Evolutionary conservation across 2,888 invertebrate species (phyloP).

Genomic region (Hipparchia semele): DNA sequence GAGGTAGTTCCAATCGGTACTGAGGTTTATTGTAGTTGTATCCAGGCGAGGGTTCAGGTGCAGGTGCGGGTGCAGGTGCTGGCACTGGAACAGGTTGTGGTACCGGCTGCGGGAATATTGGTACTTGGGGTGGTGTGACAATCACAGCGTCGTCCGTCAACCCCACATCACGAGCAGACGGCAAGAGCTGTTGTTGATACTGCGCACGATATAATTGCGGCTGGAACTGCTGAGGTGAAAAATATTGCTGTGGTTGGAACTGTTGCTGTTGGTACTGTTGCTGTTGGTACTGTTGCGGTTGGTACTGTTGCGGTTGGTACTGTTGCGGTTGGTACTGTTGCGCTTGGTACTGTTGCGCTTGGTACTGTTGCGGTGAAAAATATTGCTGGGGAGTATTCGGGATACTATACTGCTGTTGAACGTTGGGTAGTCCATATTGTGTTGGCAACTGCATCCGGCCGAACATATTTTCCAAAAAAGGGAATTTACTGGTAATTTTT

Average conservation of each 20-base stretch:
- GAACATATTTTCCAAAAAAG: conserved; percentile 71
- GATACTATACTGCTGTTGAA: conserved; percentile 55
- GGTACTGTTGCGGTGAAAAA: conserved; percentile 32
- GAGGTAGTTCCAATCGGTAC: conserved; percentile 68
- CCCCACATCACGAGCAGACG: conserved; percentile 66
- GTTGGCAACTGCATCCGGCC: conserved; percentile 68
- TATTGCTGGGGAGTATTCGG: conserved; percentile 47
- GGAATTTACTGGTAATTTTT: conserved; percentile 73
- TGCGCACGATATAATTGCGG: conserved; percentile 41
- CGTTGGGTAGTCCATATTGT: conserved; percentile 57
- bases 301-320: conserved; percentile 38
- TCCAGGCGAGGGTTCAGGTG: conserved; percentile 54
- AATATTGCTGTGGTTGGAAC: conserved; percentile 36
- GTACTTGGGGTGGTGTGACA: conserved; percentile 72
- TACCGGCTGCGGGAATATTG: conserved; percentile 52
- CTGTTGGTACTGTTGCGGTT: conserved; percentile 41
- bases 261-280: conserved; percentile 4
- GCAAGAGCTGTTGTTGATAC: conserved; percentile 35
- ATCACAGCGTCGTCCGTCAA: conserved; percentile 76
- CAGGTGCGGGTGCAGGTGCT: conserved; percentile 46
- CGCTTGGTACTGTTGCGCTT: conserved; percentile 41
- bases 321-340: conserved; percentile 29
- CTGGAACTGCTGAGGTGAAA: conserved; percentile 39
- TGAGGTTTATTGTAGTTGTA: conserved; percentile 74
- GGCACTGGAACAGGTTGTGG: conserved; percentile 28